Percentiles rank a stretch among this genome's conserved stretches.
Conservation (phyloP, 2,888 invertebrate species). For the Hedya salicella region DNA sequence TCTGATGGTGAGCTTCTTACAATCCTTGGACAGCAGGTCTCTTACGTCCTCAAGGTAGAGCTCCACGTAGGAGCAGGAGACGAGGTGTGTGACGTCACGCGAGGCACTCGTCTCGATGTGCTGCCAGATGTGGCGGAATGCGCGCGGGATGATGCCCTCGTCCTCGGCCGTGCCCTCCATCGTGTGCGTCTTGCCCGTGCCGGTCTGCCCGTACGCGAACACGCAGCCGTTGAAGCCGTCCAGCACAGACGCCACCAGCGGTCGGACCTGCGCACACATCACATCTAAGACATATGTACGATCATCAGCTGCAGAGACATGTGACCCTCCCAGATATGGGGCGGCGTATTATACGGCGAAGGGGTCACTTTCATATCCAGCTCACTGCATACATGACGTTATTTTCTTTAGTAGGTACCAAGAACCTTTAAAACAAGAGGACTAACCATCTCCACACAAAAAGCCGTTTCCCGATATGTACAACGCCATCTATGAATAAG, state of each 20-base stretch:
- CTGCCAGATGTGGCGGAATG: constrained; percentile 98
- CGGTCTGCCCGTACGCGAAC: constrained; percentile 99
- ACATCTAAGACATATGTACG: too few species aligned
- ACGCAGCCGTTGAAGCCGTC: constrained; percentile 99
- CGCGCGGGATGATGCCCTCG: constrained; percentile 96
- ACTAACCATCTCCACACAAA: too few species aligned
- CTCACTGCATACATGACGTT: too few species aligned
- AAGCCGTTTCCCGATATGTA: too few species aligned
- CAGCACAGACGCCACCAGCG: constrained; percentile 96
- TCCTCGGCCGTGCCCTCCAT: constrained; percentile 89
- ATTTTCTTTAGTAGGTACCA: too few species aligned
- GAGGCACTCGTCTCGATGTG: constrained; percentile 94
- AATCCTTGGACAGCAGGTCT: constrained; percentile 89
- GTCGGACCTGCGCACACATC: constrained; percentile 86
- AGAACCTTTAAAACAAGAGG: too few species aligned
- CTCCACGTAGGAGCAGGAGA: constrained; percentile 98
- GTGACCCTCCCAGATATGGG: too few species aligned
- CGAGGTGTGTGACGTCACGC: constrained; percentile 97
- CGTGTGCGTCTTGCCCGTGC: constrained; percentile 94
- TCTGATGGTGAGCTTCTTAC: constrained; percentile 88
- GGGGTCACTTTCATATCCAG: too few species aligned
- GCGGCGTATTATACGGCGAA: too few species aligned
- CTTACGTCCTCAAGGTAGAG: constrained; percentile 97
- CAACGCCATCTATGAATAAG: too few species aligned
- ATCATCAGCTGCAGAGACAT: too few species aligned